phyloP scores from a whole-genome alignment of 2,888 invertebrate species.

The Xylophagus ater region DNA sequence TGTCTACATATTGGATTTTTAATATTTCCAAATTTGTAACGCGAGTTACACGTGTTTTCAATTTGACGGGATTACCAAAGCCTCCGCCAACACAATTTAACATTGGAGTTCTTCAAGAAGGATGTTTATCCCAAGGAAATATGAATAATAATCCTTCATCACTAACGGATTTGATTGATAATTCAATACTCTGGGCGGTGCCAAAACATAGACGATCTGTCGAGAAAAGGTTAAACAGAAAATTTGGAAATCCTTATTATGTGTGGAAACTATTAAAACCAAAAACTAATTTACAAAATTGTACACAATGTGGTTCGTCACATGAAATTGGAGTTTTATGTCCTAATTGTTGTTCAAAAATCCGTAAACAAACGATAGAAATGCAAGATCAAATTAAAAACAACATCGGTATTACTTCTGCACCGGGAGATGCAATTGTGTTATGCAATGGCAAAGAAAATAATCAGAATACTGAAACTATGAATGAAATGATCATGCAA shows the following conservation, averaged over 20 bases:
- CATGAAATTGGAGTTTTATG: slow-evolving; percentile 70
- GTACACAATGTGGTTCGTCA: slow-evolving; percentile 73
- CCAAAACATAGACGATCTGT: slow-evolving; percentile 67
- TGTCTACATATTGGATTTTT: too few relatives aligned
- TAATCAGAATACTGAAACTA: slow-evolving; percentile 45
- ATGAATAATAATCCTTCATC: too few relatives aligned
- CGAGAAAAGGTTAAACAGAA: slow-evolving; percentile 61
- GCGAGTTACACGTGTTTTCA: too few relatives aligned
- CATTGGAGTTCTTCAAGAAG: too few relatives aligned
- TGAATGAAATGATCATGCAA: slow-evolving; percentile 64
- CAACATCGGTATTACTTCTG: slow-evolving; percentile 56
- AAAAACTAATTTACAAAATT: slow-evolving; percentile 62
- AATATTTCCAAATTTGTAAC: too few relatives aligned
- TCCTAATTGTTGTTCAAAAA: slow-evolving; percentile 54
- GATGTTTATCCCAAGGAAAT: not conserved
- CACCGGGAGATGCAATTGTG: slow-evolving; percentile 76
- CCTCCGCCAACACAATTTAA: too few relatives aligned
- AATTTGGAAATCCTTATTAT: slow-evolving; percentile 57
- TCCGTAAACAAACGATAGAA: slow-evolving; percentile 66
- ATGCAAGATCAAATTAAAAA: slow-evolving; percentile 67
- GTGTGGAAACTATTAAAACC: slow-evolving; percentile 58
- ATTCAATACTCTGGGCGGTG: slow-evolving; percentile 68
- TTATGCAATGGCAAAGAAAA: slow-evolving; percentile 72
- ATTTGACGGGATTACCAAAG: too few relatives aligned
- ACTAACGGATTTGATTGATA: too few relatives aligned